Conservation (phyloP, 1,140 invertebrate species). For the Zophobas morio region DNA sequence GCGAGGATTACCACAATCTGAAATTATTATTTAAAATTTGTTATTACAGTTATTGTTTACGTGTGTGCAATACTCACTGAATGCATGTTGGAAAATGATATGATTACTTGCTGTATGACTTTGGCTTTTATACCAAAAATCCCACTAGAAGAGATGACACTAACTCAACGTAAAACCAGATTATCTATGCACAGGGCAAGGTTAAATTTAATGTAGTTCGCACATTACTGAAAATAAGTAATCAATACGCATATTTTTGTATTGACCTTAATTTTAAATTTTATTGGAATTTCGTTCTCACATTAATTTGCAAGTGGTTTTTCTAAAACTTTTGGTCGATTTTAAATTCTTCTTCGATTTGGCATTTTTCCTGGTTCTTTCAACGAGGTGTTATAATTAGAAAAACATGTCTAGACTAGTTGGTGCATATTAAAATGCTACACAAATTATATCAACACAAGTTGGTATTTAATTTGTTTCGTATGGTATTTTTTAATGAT, state of each 20-base stretch:
- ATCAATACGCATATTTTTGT: slow-evolving; percentile 22
- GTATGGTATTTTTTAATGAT: too few relatives aligned
- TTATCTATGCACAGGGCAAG: slow-evolving; percentile 25
- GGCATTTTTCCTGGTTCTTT: not conserved
- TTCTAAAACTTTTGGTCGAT: not conserved
- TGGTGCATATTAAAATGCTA: not conserved
- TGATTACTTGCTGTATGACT: not conserved
- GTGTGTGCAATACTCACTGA: slow-evolving; percentile 3
- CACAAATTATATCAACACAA: not conserved
- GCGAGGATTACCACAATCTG: slow-evolving; percentile 50
- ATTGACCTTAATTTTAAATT: slow-evolving; percentile 26
- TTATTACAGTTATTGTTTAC: not conserved
- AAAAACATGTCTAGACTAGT: too few relatives aligned
- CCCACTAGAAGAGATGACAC: slow-evolving; percentile 21
- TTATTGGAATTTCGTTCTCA: slow-evolving; percentile 22
- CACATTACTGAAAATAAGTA: slow-evolving; percentile 25
- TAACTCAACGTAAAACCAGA: slow-evolving; percentile 8
- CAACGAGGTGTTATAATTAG: too few relatives aligned
- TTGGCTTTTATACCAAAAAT: slow-evolving; percentile 26
- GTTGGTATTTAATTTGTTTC: too few relatives aligned
- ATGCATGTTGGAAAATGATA: slow-evolving; percentile 22
- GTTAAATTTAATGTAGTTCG: slow-evolving; percentile 34
- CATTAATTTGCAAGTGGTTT: slow-evolving; percentile 8
- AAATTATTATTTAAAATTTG: slow-evolving; percentile 22
- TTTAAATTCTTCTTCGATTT: not conserved